These are phyloP conservation scores for Scartelaos histophorus DNA, from an alignment of 2,113 vertebrate species.

Conservation along the genomic window DNA sequence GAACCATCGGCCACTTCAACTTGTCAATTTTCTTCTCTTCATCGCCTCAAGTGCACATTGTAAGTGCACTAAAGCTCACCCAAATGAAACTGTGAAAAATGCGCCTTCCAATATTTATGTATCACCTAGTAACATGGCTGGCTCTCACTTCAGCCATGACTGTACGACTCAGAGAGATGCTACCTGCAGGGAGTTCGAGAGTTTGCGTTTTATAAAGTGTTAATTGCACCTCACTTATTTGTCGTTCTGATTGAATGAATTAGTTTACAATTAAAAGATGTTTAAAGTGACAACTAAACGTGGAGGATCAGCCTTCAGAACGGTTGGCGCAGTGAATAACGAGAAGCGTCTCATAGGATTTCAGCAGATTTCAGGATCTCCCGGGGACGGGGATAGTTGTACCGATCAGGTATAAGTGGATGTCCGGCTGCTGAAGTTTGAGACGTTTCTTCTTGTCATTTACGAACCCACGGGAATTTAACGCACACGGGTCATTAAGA, in stretches of 20 bases:
- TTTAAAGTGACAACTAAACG: background rate
- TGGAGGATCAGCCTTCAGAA: background rate
- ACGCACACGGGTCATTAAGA: too few species aligned
- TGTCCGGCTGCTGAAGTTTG: too few species aligned
- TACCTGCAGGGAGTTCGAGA: background rate
- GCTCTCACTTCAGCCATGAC: constrained; percentile 13
- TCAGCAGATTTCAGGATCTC: too few species aligned
- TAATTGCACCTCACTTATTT: background rate
- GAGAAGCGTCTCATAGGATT: too few species aligned
- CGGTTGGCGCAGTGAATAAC: background rate
- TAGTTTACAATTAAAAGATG: background rate
- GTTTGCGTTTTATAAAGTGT: background rate
- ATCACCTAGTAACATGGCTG: constrained; percentile 26
- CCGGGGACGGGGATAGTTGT: too few species aligned
- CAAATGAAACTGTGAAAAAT: constrained; percentile 13
- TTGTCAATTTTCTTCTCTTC: too few species aligned
- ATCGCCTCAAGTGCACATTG: constrained; percentile 6
- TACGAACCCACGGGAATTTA: too few species aligned
- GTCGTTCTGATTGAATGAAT: background rate
- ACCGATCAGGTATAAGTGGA: too few species aligned
- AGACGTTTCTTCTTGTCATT: too few species aligned
- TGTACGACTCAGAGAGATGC: constrained; percentile 19
- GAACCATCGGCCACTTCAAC: too few species aligned
- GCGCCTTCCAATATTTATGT: constrained; percentile 9
- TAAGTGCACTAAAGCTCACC: background rate